Conservation (phyloP, 2,113 vertebrate species). For the Piaya cayana region DNA sequence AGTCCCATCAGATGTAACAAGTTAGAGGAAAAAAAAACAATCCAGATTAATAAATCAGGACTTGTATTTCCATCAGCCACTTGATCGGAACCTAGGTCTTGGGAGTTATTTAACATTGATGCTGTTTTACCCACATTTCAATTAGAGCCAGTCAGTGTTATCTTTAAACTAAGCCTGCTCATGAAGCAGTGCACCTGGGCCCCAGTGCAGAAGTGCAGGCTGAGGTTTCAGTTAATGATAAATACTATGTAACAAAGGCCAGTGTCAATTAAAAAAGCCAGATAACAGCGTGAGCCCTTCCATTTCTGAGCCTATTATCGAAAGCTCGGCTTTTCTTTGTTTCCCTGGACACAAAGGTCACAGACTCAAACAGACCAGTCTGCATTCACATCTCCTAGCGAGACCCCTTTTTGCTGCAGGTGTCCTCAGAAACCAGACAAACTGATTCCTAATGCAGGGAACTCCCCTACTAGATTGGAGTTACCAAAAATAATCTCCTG, state of each 20-base stretch:
- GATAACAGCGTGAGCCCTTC: not conserved
- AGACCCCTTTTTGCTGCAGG: not conserved
- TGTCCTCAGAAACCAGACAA: not conserved
- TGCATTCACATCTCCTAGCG: not conserved
- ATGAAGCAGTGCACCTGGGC: not conserved
- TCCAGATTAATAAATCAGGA: not conserved
- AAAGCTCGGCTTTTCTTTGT: not conserved
- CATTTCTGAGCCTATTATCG: not conserved
- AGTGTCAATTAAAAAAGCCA: not conserved
- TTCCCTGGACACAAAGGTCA: not conserved
- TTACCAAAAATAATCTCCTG: not conserved
- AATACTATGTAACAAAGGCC: not conserved
- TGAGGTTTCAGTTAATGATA: not conserved
- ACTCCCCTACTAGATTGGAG: not conserved
- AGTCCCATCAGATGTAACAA: not conserved
- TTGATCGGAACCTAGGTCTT: not conserved
- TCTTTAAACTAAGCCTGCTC: not conserved
- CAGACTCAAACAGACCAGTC: not conserved
- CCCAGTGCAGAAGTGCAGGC: not conserved
- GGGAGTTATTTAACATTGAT: not conserved
- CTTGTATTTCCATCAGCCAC: not conserved
- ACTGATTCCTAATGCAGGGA: not conserved
- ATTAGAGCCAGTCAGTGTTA: not conserved
- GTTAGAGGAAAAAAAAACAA: not conserved
- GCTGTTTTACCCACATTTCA: not conserved